These are phyloP conservation scores for Oncorhynchus tshawytscha DNA, from an alignment of 2,113 vertebrate species.

Conservation along the genomic window DNA sequence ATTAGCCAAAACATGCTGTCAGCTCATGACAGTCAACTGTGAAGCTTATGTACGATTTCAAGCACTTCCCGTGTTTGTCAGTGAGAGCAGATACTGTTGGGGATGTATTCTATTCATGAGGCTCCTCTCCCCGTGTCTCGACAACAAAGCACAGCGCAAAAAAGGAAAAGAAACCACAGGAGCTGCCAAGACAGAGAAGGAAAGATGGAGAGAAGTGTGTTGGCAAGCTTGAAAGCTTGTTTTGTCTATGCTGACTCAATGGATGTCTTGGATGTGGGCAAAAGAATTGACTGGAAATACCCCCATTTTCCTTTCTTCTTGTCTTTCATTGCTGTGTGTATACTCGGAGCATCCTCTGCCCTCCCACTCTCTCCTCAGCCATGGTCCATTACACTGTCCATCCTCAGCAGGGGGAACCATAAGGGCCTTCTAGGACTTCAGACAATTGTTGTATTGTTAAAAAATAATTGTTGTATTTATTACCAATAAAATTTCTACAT, in stretches of 20 bases:
- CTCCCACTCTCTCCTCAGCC: constrained; percentile 41
- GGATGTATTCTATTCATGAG: constrained; percentile 52
- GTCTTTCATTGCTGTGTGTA: constrained; percentile 23
- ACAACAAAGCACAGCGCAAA: constrained; percentile 52
- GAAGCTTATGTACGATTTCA: constrained; percentile 56
- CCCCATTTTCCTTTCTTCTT: constrained; percentile 33
- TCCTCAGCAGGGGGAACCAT: no score
- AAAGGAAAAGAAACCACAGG: constrained; percentile 40
- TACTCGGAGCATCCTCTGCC: constrained; percentile 18
- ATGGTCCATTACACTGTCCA: constrained; percentile 67
- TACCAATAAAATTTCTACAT: no score
- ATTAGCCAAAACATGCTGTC: constrained; percentile 44
- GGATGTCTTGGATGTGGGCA: constrained; percentile 5
- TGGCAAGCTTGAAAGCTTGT: constrained; percentile 42
- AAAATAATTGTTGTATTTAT: no score
- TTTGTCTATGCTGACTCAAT: constrained; percentile 17
- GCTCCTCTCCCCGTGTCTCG: constrained; percentile 44
- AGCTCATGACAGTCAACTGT: constrained; percentile 52
- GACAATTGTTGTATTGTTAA: no score
- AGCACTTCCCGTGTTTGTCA: constrained; percentile 49
- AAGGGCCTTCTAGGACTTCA: no score
- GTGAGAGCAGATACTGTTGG: constrained; percentile 44
- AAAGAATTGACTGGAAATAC: no score
- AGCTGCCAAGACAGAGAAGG: constrained; percentile 53
- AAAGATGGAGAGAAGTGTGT: constrained; percentile 40